Base-by-base conservation (phyloP, 2,888 invertebrate species). In the Eupithecia subumbrata region DNA sequence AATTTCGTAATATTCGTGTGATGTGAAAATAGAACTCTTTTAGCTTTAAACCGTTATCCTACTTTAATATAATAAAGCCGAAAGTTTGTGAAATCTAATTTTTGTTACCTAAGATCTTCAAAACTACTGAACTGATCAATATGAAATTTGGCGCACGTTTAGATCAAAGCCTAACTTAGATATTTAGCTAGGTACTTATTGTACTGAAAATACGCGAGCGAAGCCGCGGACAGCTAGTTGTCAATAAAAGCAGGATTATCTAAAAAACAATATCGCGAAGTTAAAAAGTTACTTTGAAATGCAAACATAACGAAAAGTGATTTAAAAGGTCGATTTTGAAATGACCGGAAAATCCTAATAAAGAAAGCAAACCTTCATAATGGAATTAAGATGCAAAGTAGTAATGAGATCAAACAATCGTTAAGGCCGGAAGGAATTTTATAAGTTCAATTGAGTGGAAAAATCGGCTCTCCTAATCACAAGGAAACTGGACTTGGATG, bases 381-480 rank as follows among this genome's bases (percentile, higher is more conserved):
- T 71, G 72, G 34, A 75, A 77, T 75, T 76, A 78, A 77, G 69
- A 73, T 78, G 79, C 79, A 78, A 81, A 82, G 85, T 86, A 82
- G 85, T 83, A 90, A 92, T 91, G 84, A 91, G 89, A 92, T 93
- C 91, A 93, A 94, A 93, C 90, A 93, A 86, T 92, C 85, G 92
- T 93, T 91, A 93, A 82, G 84, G 85, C 79, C 79, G 81, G 73
- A 79, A 82, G 83, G 84, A 91, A 88, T 92, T 92, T 92, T 90
- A 90, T 91, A 91, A 93, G 94, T 92, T 93, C 92, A 94, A 94
- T 94, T 92, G 93, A 88, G 86, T 84, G 92, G 94, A 87, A 74
- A 90, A 91, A 92, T 91, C 91, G 87, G 84, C 83, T 83, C 86
- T 89, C 90, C 92, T 94, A 93, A 94, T 94, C 92, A 93, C 88